Percentiles rank a stretch among this genome's conserved stretches.
phyloP scores from a whole-genome alignment of 2,888 invertebrate species.

The Sinelater perroti region DNA sequence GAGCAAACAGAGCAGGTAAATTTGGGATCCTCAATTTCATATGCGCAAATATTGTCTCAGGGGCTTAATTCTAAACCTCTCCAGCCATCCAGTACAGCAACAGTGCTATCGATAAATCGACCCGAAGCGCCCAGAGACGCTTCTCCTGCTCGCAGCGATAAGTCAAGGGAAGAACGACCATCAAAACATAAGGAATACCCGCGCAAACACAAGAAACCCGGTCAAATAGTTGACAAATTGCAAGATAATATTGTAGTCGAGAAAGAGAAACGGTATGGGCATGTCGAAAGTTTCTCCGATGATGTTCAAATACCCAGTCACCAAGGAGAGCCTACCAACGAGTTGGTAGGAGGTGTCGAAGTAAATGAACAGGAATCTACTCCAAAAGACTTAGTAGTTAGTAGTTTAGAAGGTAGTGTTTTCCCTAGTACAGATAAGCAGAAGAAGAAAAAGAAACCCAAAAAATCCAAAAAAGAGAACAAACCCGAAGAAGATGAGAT shows the following conservation, averaged over 20 bases:
- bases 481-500: slow-evolving; percentile 28
- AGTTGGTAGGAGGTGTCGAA: slow-evolving; percentile 49
- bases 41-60: slow-evolving; percentile 76
- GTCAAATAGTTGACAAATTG: slow-evolving; percentile 45
- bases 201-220: slow-evolving; percentile 47
- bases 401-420: slow-evolving; percentile 48
- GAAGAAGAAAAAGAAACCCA: slow-evolving; percentile 48
- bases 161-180: slow-evolving; percentile 50
- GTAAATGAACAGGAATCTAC: slow-evolving; percentile 39
- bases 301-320: slow-evolving; percentile 47
- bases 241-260: slow-evolving; percentile 51
- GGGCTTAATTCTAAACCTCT: slow-evolving; percentile 64
- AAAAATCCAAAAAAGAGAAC: slow-evolving; percentile 48
- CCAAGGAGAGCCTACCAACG: slow-evolving; percentile 55
- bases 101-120: slow-evolving; percentile 44
- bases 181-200: slow-evolving; percentile 38
- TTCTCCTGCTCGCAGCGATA: slow-evolving; percentile 49
- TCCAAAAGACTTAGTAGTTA: slow-evolving; percentile 48
- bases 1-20: slow-evolving; percentile 16
- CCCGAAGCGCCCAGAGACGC: slow-evolving; percentile 43
- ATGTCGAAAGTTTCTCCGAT: slow-evolving; percentile 45
- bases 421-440: slow-evolving; percentile 51
- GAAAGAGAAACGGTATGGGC: slow-evolving; percentile 52
- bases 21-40: slow-evolving; percentile 64
- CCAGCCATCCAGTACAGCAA: slow-evolving; percentile 67